These are phyloP conservation scores for Philaethria dido DNA, from an alignment of 2,888 invertebrate genomes.

Conservation along the genomic window DNA sequence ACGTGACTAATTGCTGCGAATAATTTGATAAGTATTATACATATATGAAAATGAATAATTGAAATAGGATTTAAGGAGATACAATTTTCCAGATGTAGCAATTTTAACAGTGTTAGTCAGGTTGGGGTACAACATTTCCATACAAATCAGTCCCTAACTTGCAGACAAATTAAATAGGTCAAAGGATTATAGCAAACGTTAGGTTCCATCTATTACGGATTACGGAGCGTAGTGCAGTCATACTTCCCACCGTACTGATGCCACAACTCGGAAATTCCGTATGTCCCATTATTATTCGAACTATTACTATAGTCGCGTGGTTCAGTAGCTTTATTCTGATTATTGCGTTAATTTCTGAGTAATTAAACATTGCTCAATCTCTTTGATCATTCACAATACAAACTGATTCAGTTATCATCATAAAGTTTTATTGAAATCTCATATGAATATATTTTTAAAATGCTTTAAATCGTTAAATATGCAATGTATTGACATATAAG, in stretches of 20 bases:
- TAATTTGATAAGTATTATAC: too few relatives aligned
- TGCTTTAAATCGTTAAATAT: background rate
- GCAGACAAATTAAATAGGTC: constrained; percentile 29
- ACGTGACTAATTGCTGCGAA: too few relatives aligned
- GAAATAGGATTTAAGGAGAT: background rate
- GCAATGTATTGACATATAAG: background rate
- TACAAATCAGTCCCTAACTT: constrained; percentile 19
- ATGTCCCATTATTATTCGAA: constrained; percentile 5
- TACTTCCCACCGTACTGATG: constrained; percentile 11
- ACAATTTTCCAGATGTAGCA: background rate
- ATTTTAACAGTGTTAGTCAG: background rate
- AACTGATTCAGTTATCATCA: constrained; percentile 3
- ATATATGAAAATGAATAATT: background rate
- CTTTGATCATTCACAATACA: background rate
- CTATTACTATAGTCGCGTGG: background rate
- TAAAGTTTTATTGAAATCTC: background rate
- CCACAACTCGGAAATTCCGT: constrained; percentile 14
- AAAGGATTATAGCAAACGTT: constrained; percentile 25
- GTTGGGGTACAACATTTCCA: constrained; percentile 33
- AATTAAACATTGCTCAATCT: background rate
- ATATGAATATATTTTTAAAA: background rate
- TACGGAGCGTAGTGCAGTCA: constrained; percentile 16
- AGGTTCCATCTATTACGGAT: constrained; percentile 29
- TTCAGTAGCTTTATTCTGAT: background rate
- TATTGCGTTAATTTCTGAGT: background rate